Conservation (phyloP, 2,797 vertebrate species). For the Chelon labrosus region DNA sequence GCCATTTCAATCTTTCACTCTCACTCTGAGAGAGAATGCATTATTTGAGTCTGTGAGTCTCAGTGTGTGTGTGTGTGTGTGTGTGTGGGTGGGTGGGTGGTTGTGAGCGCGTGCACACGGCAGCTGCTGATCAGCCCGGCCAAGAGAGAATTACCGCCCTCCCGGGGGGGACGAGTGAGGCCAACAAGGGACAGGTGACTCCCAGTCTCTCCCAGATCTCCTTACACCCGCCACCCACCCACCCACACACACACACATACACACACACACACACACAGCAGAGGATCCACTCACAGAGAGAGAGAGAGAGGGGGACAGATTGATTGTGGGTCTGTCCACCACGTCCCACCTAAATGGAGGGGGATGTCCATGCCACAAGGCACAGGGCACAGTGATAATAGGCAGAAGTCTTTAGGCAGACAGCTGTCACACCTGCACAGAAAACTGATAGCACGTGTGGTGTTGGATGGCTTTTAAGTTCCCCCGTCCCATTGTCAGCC, state of each 20-base stretch:
- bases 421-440: constrained; percentile 74
- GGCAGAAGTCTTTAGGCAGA: constrained; percentile 45
- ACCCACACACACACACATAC: constrained; percentile 20
- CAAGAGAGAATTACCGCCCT: constrained; percentile 74
- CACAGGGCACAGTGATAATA: constrained; percentile 44
- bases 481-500: constrained; percentile 58
- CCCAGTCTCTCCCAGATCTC: constrained; percentile 75
- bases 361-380: constrained; percentile 58
- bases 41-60: constrained; percentile 20
- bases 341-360: constrained; percentile 45
- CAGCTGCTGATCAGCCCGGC: constrained; percentile 79
- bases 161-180: constrained; percentile 65
- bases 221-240: constrained; percentile 55
- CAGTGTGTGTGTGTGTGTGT: not conserved
- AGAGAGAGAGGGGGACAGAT: constrained; percentile 32
- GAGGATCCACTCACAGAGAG: constrained; percentile 2
- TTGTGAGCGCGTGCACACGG: constrained; percentile 28
- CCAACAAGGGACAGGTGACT: constrained; percentile 82
- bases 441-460: constrained; percentile 67
- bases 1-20: constrained; percentile 8
- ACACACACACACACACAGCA: constrained; percentile 18
- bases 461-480: constrained; percentile 60
- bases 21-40: constrained; percentile 17
- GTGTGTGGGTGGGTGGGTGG: not conserved
- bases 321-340: constrained; percentile 54